Percentiles rank a stretch among this genome's conserved stretches.
Evolutionary conservation across 2,888 invertebrate genomes (phyloP).

Genomic region (Dicycla oo): DNA sequence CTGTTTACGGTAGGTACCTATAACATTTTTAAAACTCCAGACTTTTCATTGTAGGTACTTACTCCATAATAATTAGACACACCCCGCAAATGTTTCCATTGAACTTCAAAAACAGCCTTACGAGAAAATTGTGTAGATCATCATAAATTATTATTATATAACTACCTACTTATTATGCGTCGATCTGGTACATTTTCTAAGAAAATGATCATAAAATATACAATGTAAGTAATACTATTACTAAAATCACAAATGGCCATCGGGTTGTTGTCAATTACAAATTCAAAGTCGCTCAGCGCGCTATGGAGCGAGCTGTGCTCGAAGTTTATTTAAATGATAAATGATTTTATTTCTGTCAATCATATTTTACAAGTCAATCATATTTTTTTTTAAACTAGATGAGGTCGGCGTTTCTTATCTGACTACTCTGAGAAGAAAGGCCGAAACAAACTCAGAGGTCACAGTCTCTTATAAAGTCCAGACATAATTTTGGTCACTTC

Average conservation of each 20-base stretch:
- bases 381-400: too few species aligned
- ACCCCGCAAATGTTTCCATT: background rate
- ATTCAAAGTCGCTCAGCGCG: background rate
- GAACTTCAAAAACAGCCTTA: background rate
- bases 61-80: background rate
- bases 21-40: background rate
- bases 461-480: too few species aligned
- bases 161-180: background rate
- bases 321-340: background rate
- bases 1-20: background rate
- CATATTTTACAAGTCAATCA: too few species aligned
- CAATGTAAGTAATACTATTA: background rate
- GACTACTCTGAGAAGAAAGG: too few species aligned
- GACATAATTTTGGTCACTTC: too few species aligned
- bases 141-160: background rate
- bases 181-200: too few species aligned
- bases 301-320: background rate
- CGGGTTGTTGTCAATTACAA: background rate
- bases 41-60: background rate
- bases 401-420: too few species aligned
- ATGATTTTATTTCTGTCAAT: too few species aligned
- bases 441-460: too few species aligned
- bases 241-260: slow-evolving; percentile 12
- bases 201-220: background rate
- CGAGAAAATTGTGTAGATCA: background rate